Evolutionary conservation across 2,888 invertebrate species (phyloP), one percentile per base, ranked within the genome.

Genomic region (Caenorhabditis virilis): DNA sequence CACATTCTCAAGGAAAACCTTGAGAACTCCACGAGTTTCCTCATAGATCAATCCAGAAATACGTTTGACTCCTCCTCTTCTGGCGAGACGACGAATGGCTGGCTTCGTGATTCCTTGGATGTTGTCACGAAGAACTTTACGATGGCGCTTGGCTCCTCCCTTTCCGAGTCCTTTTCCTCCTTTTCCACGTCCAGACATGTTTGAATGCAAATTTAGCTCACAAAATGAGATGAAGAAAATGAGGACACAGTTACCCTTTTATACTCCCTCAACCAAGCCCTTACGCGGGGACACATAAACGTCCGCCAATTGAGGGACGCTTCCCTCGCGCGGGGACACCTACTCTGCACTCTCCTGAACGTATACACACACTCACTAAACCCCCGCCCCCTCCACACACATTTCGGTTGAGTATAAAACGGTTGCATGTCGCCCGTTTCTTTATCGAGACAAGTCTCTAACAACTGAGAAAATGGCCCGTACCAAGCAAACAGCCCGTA

Each of bases 71-170:
- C 64, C 64, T 46, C 63, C 63, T 38, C 39, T 45, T 23, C 45
- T 23, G 33, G 47, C 47, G 22, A 49, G 49, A 49, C 49, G 49
- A 18, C 49, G 49, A 26, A 49, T 49, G 2, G 49, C 49, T 38
- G 49, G 49, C 42, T 51, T 51, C 27, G 67, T 67, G 63, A 72
- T 59, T 49, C 69, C 71, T 59, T 71, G 71, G 65, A 71, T 71
- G 69, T 71, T 71, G 52, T 71, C 71, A 49, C 71, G 71, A 42
- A 71, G 65, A 18, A 71, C 71, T 49, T 71, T 71, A 45, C 91
- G 86, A 85, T 91, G 91, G 71, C 91, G 89, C 84, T 90, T 91
- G 23, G 90, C 91, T 60, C 90, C 90, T 71, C 90, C 90, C 84
- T 90, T 90, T 48, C 90, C 90, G 53, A 90, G 85, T 60, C 90